Evolutionary conservation across 2,113 vertebrate species (phyloP).

Genomic region (Marmota flaviventris): DNA sequence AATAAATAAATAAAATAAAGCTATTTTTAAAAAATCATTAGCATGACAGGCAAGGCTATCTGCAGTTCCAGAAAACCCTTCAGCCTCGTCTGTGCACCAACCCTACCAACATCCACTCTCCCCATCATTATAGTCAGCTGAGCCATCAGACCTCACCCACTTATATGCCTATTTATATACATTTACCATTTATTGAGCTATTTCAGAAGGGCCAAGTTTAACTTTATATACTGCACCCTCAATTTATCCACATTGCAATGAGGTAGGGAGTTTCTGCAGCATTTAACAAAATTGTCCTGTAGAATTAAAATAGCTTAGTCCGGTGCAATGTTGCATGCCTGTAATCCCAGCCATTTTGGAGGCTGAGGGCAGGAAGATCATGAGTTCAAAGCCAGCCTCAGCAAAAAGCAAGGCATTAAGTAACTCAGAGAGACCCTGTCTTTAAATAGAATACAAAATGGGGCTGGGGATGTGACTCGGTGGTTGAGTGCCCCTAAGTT

Average conservation of each 20-base stretch:
- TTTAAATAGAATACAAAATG: too few species aligned
- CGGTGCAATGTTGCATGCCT: too few species aligned
- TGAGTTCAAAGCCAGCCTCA: too few species aligned
- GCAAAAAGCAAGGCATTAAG: too few species aligned
- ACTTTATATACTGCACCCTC: constrained; percentile 1
- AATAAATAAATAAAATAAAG: not conserved
- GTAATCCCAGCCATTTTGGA: too few species aligned
- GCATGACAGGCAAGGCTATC: not conserved
- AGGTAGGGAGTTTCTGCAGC: not conserved
- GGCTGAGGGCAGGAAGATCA: too few species aligned
- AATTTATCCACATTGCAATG: not conserved
- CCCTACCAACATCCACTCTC: not conserved
- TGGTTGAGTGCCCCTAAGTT: too few species aligned
- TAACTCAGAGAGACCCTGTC: too few species aligned
- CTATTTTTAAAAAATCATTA: constrained; percentile 1
- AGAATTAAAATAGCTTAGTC: constrained; percentile 44
- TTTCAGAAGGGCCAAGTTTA: not conserved
- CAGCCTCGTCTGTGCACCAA: not conserved
- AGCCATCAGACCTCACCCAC: not conserved
- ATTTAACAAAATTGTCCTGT: constrained; percentile 11
- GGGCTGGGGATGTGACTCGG: too few species aligned
- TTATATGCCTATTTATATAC: not conserved
- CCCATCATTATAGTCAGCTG: not conserved
- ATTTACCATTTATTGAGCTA: not conserved
- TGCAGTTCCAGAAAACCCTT: not conserved